Evolutionary conservation across 2,797 vertebrate species (phyloP).

Genomic region (Bucorvus abyssinicus): DNA sequence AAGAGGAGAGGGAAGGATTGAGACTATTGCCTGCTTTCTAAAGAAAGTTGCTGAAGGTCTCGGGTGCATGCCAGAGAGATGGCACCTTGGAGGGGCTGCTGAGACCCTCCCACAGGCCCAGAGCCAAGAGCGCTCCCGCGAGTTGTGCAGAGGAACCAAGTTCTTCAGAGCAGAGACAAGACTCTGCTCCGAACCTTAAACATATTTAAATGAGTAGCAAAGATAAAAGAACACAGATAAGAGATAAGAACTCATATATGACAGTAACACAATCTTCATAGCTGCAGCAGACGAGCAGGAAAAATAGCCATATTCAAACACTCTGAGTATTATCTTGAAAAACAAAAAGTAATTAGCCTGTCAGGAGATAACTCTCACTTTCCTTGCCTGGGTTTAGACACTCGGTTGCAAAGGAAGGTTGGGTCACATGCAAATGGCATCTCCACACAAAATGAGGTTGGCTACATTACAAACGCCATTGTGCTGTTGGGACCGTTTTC

Average conservation of each 20-base stretch:
- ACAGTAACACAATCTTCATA: constrained; percentile 32
- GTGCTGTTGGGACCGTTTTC: not conserved
- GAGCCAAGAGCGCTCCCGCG: not conserved
- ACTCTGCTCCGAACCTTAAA: not conserved
- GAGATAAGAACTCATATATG: constrained; percentile 35
- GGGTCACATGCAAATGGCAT: not conserved
- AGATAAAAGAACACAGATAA: constrained; percentile 60
- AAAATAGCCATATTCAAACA: constrained; percentile 42
- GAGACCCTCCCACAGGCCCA: rapidly evolving
- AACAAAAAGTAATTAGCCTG: constrained; percentile 44
- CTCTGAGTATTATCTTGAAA: not conserved
- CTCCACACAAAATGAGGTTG: not conserved
- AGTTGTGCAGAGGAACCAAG: not conserved
- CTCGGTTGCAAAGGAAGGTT: not conserved
- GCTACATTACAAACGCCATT: not conserved
- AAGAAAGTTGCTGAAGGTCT: not conserved
- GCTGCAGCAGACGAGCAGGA: not conserved
- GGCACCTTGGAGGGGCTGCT: not conserved
- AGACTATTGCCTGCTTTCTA: not conserved
- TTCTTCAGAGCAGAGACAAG: not conserved
- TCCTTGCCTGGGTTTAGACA: not conserved
- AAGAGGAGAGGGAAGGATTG: not conserved
- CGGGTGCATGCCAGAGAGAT: not conserved
- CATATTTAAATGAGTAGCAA: constrained; percentile 29
- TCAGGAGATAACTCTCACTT: not conserved